phyloP scores from a whole-genome alignment of 2,113 vertebrate species.

The Festucalex cinctus region DNA sequence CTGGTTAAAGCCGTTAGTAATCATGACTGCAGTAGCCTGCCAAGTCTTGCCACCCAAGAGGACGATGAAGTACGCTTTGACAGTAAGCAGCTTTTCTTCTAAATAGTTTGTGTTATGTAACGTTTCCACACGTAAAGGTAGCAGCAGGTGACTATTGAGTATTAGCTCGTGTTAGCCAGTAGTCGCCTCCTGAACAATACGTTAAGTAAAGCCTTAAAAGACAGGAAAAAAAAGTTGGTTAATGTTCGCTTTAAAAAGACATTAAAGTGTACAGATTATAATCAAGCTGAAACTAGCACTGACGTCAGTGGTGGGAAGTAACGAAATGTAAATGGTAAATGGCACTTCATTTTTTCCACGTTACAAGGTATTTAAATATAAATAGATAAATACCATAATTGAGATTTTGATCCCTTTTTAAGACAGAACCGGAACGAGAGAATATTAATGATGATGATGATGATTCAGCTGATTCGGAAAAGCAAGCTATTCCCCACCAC shows the following conservation, averaged over 20 bases:
- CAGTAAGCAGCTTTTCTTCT: slow-evolving; percentile 59
- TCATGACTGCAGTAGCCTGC: slow-evolving; percentile 19
- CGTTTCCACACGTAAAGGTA: no score
- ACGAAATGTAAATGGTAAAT: no score
- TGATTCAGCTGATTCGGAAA: no score
- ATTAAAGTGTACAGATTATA: neutral
- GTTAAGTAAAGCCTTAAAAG: neutral
- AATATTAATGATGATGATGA: no score
- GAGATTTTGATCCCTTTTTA: no score
- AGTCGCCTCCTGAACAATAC: neutral
- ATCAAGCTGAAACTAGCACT: neutral
- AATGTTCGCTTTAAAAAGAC: neutral
- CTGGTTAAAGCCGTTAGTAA: slow-evolving; percentile 1
- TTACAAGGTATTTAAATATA: no score
- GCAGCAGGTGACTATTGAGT: neutral
- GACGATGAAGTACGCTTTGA: slow-evolving; percentile 74
- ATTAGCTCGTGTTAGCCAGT: neutral
- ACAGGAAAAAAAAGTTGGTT: neutral
- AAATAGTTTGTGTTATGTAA: neutral
- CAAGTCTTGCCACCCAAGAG: slow-evolving; percentile 50
- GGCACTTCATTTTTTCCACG: no score
- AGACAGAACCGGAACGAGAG: no score
- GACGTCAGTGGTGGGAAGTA: neutral
- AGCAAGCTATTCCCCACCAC: no score
- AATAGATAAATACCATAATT: no score